Evolutionary conservation across 2,113 vertebrate genomes (phyloP), one percentile per base, ranked within the genome.

Genomic region (Pseudonaja textilis): DNA sequence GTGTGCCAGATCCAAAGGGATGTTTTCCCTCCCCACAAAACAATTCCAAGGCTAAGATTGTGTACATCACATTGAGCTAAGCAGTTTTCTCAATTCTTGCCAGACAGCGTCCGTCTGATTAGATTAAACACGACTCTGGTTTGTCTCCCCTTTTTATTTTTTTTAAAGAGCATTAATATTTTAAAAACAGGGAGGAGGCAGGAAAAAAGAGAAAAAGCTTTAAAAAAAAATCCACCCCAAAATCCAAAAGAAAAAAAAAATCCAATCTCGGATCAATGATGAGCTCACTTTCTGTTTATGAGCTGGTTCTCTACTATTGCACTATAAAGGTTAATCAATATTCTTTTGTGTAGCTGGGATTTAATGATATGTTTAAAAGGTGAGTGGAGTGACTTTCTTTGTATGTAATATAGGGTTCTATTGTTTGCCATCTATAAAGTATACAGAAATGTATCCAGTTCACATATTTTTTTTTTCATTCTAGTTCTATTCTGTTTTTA

Each of bases 11-110:
- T 45, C n/a, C 16, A 85, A 45, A 23, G 20, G 81, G 29, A 18
- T 69, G 47, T 50, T 3, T 2, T 0, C 3, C 0, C 2, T 12
- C 29, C 14, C 0, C 4, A n/a, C 4, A 34, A 16, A 69, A 34
- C 11, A 1, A 69, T 16, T n/a, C 18, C n/a, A 74, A 34, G 14
- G n/a, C 64, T 34, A 34, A 34, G 29, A 57, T 57, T 57, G 56
- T 29, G 61, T 12, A 29, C 26, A 12, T 29, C 64, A 69, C 29
- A 2, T 69, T 34, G 29, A 69, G 29, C 2, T 39, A 9, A 81
- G 34, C 34, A 22, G 8, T 7, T 39, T 81, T 81, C 16, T 22
- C 34, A 81, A 9, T 22, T 39, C 6, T 81, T 18, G 7, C 69
- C 34, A 81, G n/a, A 81, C 2, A 39, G 18, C 8, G 34, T 39